phyloP scores from a whole-genome alignment of 2,888 invertebrate species.

The Herminia tarsipennalis region DNA sequence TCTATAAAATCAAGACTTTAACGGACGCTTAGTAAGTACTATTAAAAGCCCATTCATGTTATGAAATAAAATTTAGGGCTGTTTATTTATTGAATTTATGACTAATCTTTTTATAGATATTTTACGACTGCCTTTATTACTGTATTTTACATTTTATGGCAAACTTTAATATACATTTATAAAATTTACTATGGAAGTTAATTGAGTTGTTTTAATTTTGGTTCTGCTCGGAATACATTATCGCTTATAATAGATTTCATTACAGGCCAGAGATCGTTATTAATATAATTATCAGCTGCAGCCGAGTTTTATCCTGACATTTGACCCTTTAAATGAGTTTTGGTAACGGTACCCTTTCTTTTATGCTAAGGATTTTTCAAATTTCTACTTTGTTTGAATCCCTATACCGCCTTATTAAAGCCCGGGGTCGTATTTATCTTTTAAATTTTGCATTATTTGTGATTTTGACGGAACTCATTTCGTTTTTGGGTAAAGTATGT shows the following conservation, averaged over 20 bases:
- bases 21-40: slow-evolving; percentile 16
- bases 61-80: slow-evolving; percentile 19
- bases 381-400: slow-evolving; percentile 31
- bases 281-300: slow-evolving; percentile 28
- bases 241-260: slow-evolving; percentile 26
- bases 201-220: slow-evolving; percentile 33
- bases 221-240: slow-evolving; percentile 11
- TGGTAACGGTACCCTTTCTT: slow-evolving; percentile 26
- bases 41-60: slow-evolving; percentile 18
- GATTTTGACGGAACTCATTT: slow-evolving; percentile 28
- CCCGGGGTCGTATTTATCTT: slow-evolving; percentile 38
- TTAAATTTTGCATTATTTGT: slow-evolving; percentile 20
- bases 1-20: slow-evolving; percentile 23
- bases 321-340: slow-evolving; percentile 38
- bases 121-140: slow-evolving; percentile 19
- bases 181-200: slow-evolving; percentile 25
- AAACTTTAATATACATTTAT: slow-evolving; percentile 22
- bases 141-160: slow-evolving; percentile 19
- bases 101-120: slow-evolving; percentile 19
- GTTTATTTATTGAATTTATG: slow-evolving; percentile 29
- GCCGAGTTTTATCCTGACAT: slow-evolving; percentile 21
- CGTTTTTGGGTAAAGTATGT: slow-evolving; percentile 24
- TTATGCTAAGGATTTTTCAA: slow-evolving; percentile 27
- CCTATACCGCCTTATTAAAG: slow-evolving; percentile 29
- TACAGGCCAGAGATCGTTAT: slow-evolving; percentile 18